Base-by-base conservation (phyloP, 2,888 invertebrate genomes). In the Trissonchulus latispiculum region DNA sequence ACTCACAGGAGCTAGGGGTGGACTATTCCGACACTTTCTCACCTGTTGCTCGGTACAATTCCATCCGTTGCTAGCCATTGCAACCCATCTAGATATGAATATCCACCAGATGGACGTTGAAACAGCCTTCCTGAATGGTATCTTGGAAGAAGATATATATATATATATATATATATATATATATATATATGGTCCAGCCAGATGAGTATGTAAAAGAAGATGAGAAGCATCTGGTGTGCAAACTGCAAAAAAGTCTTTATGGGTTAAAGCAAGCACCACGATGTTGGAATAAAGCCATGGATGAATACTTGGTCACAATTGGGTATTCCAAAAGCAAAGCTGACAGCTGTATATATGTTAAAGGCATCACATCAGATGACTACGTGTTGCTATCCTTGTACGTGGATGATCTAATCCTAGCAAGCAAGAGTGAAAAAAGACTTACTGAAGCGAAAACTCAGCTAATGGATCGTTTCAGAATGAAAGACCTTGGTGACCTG, bases 81-180 rank as follows among this genome's bases (percentile, higher is more conserved):
- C 77, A n/a, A 75, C 73, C 1, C 31, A 70, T n/a, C 61, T 72
- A 36, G 70, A 74, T 61, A 61, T 75, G 70, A 31, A 72, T 1
- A 64, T 78, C 1, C 75, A 77, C 70, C 77, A 78, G 31, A 75
- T 78, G 74, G 78, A 78, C 74, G 77, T 76, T 1, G 72, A 72
- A 1, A 77, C 79, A 48, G 78, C 77, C n/a, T 79, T 77, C 71
- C 70, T 77, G 3, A 74, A 79, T 68, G 77, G 77, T 3, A 69
- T 36, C 1, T 28, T 79, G 3, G 61, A 73, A 8, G 77, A 77
- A 70, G 76, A 77, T 35, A 74, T 76, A 31, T n/a, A n/a, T n/a
- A n/a, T n/a, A n/a, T n/a, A n/a, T n/a, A n/a, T n/a, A n/a, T n/a
- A n/a, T n/a, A n/a, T n/a, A n/a, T n/a, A n/a, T n/a, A n/a, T n/a